Percentiles rank a stretch among this genome's conserved stretches.
Conservation (phyloP, 2,113 vertebrate genomes). For the Platysternon megacephalum region DNA sequence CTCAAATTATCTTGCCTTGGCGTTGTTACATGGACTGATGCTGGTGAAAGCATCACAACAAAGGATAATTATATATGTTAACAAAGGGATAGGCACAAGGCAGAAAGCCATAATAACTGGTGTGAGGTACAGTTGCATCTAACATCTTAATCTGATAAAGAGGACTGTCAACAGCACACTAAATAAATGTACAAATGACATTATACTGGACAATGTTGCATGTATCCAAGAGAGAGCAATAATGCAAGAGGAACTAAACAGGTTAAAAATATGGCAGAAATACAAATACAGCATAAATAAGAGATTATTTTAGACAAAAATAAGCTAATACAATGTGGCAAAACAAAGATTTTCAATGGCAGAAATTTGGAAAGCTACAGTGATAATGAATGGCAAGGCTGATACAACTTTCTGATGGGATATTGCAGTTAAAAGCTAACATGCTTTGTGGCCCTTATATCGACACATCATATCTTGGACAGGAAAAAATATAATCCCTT, state of each 20-base stretch:
- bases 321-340: not conserved
- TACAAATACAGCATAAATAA: not conserved
- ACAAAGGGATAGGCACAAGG: not conserved
- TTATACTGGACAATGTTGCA: not conserved
- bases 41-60: not conserved
- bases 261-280: not conserved
- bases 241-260: not conserved
- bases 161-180: not conserved
- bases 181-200: not conserved
- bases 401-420: not conserved
- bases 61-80: not conserved
- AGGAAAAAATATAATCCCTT: not conserved
- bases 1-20: not conserved
- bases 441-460: not conserved
- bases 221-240: not conserved
- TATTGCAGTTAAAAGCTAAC: not conserved
- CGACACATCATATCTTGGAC: not conserved
- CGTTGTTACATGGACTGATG: not conserved
- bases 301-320: not conserved
- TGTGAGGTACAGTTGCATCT: not conserved
- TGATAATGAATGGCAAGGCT: not conserved
- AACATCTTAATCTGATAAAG: not conserved
- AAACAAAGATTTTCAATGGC: not conserved
- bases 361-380: not conserved
- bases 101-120: not conserved